phyloP scores from a whole-genome alignment of 2,888 invertebrate species.

The Zonitis immaculata region DNA sequence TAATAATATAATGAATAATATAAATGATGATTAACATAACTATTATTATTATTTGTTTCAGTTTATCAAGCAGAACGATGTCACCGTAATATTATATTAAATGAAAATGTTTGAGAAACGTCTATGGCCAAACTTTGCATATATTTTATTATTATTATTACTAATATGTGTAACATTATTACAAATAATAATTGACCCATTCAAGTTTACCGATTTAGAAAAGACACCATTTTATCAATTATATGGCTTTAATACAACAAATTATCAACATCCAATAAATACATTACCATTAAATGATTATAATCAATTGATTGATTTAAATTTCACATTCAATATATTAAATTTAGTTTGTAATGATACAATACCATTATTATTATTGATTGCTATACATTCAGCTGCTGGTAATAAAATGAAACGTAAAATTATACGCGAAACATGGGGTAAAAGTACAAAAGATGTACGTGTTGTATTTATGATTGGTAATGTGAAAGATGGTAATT shows the following conservation, averaged over 20 bases:
- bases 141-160: slow-evolving; percentile 21
- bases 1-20: no score
- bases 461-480: slow-evolving; percentile 68
- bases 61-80: neutral
- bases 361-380: slow-evolving; percentile 49
- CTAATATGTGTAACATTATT: slow-evolving; percentile 27
- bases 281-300: slow-evolving; percentile 27
- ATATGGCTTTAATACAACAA: slow-evolving; percentile 26
- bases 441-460: slow-evolving; percentile 51
- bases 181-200: slow-evolving; percentile 22
- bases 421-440: slow-evolving; percentile 72
- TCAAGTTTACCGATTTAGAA: neutral
- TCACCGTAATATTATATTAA: neutral
- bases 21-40: neutral
- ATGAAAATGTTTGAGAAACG: slow-evolving; percentile 33
- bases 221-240: slow-evolving; percentile 25
- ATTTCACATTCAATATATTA: slow-evolving; percentile 26
- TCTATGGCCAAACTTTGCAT: slow-evolving; percentile 28
- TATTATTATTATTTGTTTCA: neutral
- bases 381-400: slow-evolving; percentile 68
- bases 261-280: slow-evolving; percentile 25
- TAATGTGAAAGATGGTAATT: slow-evolving; percentile 42
- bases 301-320: slow-evolving; percentile 26
- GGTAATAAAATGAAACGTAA: slow-evolving; percentile 59
- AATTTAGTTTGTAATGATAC: slow-evolving; percentile 28